Evolutionary conservation across 2,113 vertebrate genomes (phyloP).

Genomic region (Mormyrus iriodes): DNA sequence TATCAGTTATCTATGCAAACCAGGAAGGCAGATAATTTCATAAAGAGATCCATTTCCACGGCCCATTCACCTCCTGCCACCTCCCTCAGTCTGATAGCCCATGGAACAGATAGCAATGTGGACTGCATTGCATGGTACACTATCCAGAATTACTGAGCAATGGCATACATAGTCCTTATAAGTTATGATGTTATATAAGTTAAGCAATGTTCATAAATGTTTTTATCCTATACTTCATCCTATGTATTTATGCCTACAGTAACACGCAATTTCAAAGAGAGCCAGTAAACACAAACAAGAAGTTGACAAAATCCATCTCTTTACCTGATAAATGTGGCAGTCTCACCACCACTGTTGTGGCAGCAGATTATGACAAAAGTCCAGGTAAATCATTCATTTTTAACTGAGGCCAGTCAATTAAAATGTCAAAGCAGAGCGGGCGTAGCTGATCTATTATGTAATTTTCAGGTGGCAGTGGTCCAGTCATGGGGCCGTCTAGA

Average conservation of each 20-base stretch:
- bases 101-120: constrained; percentile 81
- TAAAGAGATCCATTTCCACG: constrained; percentile 77
- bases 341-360: constrained; percentile 90
- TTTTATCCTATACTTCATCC: not conserved
- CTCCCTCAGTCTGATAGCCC: constrained; percentile 58
- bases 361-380: constrained; percentile 93
- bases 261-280: constrained; percentile 72
- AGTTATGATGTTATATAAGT: not conserved
- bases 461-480: constrained; percentile 75
- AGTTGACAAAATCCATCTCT: constrained; percentile 70
- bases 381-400: constrained; percentile 60
- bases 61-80: constrained; percentile 73
- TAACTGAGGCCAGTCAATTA: not conserved
- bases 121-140: constrained; percentile 66
- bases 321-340: constrained; percentile 88
- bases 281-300: constrained; percentile 74
- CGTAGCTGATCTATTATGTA: not conserved
- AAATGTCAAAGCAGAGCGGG: too few relatives aligned
- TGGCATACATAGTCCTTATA: not conserved
- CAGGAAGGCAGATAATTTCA: constrained; percentile 85
- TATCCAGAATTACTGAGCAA: not conserved
- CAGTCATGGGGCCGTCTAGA: constrained; percentile 58
- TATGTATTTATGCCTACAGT: constrained; percentile 49
- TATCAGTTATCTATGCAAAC: constrained; percentile 95
- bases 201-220: not conserved